Evolutionary conservation across 2,888 invertebrate genomes (phyloP).

Genomic region (Drosophila flavopinicola): DNA sequence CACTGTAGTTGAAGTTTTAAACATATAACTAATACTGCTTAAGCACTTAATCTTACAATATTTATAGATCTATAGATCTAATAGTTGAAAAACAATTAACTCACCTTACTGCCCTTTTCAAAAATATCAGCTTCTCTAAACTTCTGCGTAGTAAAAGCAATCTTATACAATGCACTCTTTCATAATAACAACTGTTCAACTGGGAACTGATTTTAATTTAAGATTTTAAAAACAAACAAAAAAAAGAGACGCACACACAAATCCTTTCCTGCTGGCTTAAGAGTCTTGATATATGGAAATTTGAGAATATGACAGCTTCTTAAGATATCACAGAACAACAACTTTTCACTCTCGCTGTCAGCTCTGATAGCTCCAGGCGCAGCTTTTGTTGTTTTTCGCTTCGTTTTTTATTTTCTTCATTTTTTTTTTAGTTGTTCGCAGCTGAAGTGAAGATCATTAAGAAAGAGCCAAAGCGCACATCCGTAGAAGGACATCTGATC

Average conservation of each 20-base stretch:
- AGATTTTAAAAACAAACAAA: background rate
- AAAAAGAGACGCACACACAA: conserved; percentile 8
- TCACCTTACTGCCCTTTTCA: no score
- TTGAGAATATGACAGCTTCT: conserved; percentile 37
- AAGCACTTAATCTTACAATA: no score
- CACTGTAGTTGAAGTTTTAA: no score
- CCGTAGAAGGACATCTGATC: conserved; percentile 83
- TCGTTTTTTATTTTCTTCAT: conserved; percentile 2
- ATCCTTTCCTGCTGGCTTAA: conserved; percentile 23
- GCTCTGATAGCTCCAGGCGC: conserved; percentile 11
- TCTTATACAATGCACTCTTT: background rate
- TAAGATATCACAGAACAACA: conserved; percentile 16
- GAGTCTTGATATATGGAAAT: conserved; percentile 30
- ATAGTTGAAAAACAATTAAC: no score
- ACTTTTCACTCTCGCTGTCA: conserved; percentile 22
- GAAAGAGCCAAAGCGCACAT: conserved; percentile 74
- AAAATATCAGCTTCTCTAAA: no score
- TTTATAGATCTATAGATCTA: no score
- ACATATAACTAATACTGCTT: no score
- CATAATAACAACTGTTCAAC: background rate
- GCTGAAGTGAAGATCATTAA: conserved; percentile 69
- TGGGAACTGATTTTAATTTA: conserved; percentile 4
- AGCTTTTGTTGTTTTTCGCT: conserved; percentile 17
- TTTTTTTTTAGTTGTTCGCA: conserved; percentile 19
- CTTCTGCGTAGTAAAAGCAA: no score